Evolutionary conservation across 1,140 invertebrate genomes (phyloP).

Genomic region (Hypsibius dujardini): DNA sequence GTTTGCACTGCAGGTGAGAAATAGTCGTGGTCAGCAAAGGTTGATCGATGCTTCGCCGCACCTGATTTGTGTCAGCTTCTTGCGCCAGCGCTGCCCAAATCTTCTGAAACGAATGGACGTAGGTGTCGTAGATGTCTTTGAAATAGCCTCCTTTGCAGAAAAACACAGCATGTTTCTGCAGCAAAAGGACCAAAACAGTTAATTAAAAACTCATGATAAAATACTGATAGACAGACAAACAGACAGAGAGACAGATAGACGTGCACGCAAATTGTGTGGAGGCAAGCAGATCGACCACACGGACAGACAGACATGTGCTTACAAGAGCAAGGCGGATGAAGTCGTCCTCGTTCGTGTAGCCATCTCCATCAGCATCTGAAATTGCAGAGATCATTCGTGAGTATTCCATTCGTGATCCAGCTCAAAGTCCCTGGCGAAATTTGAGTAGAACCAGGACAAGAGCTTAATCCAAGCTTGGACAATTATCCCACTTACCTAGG

Average conservation of each 20-base stretch:
- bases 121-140: conserved; percentile 20
- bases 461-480: no score
- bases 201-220: no score
- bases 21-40: neutral
- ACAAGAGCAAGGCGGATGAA: conserved; percentile 21
- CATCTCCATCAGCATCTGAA: conserved; percentile 22
- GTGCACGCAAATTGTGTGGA: no score
- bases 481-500: no score
- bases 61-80: conserved; percentile 5
- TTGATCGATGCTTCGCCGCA: neutral
- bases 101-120: conserved; percentile 16
- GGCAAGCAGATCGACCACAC: conserved; percentile 12
- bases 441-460: conserved; percentile 9
- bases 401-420: no score
- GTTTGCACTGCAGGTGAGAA: neutral
- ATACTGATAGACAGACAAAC: no score
- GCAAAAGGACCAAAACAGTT: conserved; percentile 15
- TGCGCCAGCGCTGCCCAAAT: conserved; percentile 13
- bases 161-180: conserved; percentile 21
- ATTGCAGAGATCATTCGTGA: no score
- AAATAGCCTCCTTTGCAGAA: conserved; percentile 21
- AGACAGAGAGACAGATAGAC: no score
- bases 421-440: no score
- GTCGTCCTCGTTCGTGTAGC: conserved; percentile 20
- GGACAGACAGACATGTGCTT: neutral